Base-by-base conservation (phyloP, 2,797 vertebrate genomes). In the Phyllotis vaccarum region DNA sequence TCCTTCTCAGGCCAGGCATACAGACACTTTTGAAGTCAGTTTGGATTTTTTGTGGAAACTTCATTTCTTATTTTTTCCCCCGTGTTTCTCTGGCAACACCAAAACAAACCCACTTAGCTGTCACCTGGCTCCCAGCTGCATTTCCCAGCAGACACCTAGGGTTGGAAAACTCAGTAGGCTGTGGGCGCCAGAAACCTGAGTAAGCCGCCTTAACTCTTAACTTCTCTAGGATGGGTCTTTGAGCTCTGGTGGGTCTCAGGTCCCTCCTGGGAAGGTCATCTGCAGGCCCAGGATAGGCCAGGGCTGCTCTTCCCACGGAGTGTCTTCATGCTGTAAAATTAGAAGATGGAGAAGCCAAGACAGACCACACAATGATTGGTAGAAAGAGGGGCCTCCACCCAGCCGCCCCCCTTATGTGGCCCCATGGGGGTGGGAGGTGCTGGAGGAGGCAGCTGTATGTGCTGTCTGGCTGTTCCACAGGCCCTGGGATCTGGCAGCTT, bases 61-160 rank as follows among this genome's bases (percentile, higher is more conserved):
- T 91, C 70, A 60, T 96, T 97, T 96, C 90, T 97, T 96, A 98
- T 97, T 96, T 98, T 98, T 98, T 81, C 97, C 97, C 96, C 95
- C 97, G 97, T 16, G 98, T 99, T 98, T 98, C 98, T 98, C 96
- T 96, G 98, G 98, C 91, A 97, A 99, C 98, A 64, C 95, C 82
- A 68, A 97, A 98, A 97, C 98, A 98, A 98, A 98, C 97, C 98
- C 97, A 97, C 92, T 93, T 98, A 98, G 97, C 97, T 85, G 96
- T 97, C 43, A 40, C 96, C 97, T 93, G 93, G 94, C 93, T 95
- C 91, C 79, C 93, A 1, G 0, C 97, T 80, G 70, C 58, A 40
- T 91, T 95, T 96, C 95, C 96, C 90, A 89, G 83, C 86, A 68
- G 81, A 86, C 86, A 85, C 76, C 93, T 85, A 52, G 43, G 17